phyloP scores from a whole-genome alignment of 2,797 vertebrate species.

The Onychomys arenicola region DNA sequence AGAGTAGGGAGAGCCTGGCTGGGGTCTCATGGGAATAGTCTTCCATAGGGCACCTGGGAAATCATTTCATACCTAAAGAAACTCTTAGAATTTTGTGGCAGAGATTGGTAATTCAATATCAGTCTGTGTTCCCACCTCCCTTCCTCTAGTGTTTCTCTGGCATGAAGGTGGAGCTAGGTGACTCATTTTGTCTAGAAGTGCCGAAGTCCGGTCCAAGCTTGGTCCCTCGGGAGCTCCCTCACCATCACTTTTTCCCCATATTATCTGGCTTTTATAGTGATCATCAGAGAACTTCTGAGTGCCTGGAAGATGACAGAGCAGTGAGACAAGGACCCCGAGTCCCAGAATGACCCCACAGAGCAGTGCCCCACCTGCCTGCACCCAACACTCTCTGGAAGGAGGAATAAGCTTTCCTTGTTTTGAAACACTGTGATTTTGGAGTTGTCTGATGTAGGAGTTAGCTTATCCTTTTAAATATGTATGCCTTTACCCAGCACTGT shows the following conservation, averaged over 20 bases:
- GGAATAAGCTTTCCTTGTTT: background rate
- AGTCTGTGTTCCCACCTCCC: background rate
- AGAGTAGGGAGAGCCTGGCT: background rate
- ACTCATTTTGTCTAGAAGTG: background rate
- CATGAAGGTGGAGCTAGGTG: background rate
- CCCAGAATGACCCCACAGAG: background rate
- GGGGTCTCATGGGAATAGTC: background rate
- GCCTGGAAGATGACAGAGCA: background rate
- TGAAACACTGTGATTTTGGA: background rate
- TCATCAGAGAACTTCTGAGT: background rate
- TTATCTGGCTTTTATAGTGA: constrained; percentile 24
- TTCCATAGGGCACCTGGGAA: background rate
- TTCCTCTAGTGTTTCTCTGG: background rate
- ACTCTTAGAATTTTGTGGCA: background rate
- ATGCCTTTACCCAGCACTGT: constrained; percentile 27
- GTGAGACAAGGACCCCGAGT: background rate
- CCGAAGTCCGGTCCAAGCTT: background rate
- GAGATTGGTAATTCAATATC: background rate
- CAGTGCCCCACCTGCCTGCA: background rate
- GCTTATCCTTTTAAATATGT: background rate
- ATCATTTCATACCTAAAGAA: constrained; percentile 10
- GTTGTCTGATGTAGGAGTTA: constrained; percentile 31
- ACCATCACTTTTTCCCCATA: background rate
- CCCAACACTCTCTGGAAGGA: background rate
- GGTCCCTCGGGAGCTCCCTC: background rate